Evolutionary conservation across 1,140 invertebrate species (phyloP), one percentile per base, ranked within the genome.

Genomic region (Drosophila paulistorum): DNA sequence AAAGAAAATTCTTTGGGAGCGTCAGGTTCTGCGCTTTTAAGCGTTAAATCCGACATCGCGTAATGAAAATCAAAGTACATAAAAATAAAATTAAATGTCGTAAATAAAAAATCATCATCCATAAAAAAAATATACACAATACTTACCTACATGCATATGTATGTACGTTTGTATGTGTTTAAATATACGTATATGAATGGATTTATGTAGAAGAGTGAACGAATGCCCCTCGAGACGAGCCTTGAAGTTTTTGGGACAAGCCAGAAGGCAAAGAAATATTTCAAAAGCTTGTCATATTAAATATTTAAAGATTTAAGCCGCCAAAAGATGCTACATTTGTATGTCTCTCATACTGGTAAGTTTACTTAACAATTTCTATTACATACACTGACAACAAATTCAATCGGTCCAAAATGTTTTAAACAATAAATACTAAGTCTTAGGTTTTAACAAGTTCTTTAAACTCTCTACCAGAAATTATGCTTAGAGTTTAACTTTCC

Each of bases 71-170:
- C 84, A 70, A 79, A 83, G 76, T 79, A 86, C 70, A 87, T 80
- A 79, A 79, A 87, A 87, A 82, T 87, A 68, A 86, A 86, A 83
- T 83, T 87, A 87, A 87, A 83, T 83, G 80, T 75, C 80, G 86
- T 83, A 87, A 87, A 78, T 78, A 87, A 89, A 87, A 68, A 72
- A 75, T 61, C 55, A 61, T 65, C 68, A 64, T 48, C 42, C 68
- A 65, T 65, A 64, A 51, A 84, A 66, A 71, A 77, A 64, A 60
- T 54, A 74, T 61, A 48, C 45, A 51, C 45, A 51, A 51, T 51
- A 51, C 45, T 51, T 51, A 51, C 45, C 45, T 51, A 51, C 45
- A 51, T 51, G 45, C 17, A 51, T 23, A 11, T 23, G 17, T 51
- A 51, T 51, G 13, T 51, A 11, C 42, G 59, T 39, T 57, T 68